phyloP scores from a whole-genome alignment of 2,797 vertebrate genomes.

The Acanthurus lineatus region DNA sequence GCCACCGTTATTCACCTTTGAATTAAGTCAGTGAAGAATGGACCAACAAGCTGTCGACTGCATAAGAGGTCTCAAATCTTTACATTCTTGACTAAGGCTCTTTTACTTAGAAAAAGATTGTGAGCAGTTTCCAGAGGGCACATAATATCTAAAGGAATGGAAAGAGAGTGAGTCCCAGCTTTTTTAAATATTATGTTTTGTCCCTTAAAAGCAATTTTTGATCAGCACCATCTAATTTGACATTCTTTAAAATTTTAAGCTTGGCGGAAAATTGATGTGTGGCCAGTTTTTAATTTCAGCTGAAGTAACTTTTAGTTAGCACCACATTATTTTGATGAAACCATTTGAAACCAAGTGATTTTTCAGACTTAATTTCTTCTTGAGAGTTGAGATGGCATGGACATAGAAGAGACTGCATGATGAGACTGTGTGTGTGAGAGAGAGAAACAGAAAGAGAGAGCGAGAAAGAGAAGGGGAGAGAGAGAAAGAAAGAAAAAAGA shows the following conservation, averaged over 20 bases:
- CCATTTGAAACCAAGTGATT: constrained; percentile 45
- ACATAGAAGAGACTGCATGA: constrained; percentile 29
- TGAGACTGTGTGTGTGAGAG: constrained; percentile 6
- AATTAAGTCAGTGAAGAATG: constrained; percentile 49
- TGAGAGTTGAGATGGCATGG: constrained; percentile 24
- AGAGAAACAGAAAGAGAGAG: no score
- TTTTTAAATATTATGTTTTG: constrained; percentile 79
- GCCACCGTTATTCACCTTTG: constrained; percentile 36
- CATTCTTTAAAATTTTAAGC: constrained; percentile 41
- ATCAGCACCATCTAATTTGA: constrained; percentile 85
- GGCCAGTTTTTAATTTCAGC: not conserved
- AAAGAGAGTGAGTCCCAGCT: constrained; percentile 91
- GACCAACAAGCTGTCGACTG: constrained; percentile 85
- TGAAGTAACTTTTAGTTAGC: constrained; percentile 24
- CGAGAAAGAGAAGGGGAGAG: no score
- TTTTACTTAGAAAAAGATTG: constrained; percentile 81
- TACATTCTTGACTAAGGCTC: constrained; percentile 92
- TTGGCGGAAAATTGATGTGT: constrained; percentile 27
- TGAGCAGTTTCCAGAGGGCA: constrained; percentile 89
- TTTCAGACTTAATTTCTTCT: constrained; percentile 33
- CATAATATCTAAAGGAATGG: constrained; percentile 92
- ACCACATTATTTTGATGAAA: constrained; percentile 42
- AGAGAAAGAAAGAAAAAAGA: not conserved
- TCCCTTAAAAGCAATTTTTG: constrained; percentile 82
- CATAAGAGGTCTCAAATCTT: constrained; percentile 89